These are phyloP conservation scores for Paedocypris sp. DNA, from an alignment of 2,113 vertebrate genomes.

Conservation along the genomic window DNA sequence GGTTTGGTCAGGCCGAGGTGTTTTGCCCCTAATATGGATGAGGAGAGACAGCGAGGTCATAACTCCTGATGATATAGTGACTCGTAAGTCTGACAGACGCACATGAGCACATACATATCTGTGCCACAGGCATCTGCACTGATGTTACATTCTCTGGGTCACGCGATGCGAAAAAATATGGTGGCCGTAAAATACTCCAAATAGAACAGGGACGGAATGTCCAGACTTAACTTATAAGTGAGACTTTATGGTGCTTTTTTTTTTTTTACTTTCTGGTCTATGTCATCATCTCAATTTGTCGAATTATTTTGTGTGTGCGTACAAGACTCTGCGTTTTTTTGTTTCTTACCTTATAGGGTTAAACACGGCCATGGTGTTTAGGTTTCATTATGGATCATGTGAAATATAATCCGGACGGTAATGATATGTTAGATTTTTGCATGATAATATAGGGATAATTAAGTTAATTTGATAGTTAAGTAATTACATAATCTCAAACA, in stretches of 20 bases:
- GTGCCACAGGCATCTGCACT: conserved; percentile 15
- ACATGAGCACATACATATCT: conserved; percentile 32
- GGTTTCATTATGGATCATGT: too few species aligned
- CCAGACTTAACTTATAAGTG: background rate
- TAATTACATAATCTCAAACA: too few species aligned
- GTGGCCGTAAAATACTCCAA: conserved; percentile 10
- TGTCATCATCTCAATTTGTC: too few species aligned
- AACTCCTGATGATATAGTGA: conserved; percentile 33
- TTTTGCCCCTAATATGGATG: conserved; percentile 18
- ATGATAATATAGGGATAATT: too few species aligned
- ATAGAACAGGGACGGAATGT: conserved; percentile 18
- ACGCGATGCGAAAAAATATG: background rate
- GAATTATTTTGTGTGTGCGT: too few species aligned
- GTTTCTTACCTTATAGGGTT: too few species aligned
- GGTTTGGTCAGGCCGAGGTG: background rate
- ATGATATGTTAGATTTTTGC: too few species aligned
- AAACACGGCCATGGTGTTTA: too few species aligned
- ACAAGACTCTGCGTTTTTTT: too few species aligned
- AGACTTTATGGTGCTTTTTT: background rate
- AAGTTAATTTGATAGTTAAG: too few species aligned
- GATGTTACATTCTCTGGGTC: conserved; percentile 39
- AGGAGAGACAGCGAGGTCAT: background rate
- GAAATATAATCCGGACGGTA: too few species aligned
- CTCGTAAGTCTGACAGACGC: conserved; percentile 39
- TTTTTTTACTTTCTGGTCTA: too few species aligned